Evolutionary conservation across 2,888 invertebrate genomes (phyloP), one percentile per base, ranked within the genome.

Genomic region (Heliconius aoede): DNA sequence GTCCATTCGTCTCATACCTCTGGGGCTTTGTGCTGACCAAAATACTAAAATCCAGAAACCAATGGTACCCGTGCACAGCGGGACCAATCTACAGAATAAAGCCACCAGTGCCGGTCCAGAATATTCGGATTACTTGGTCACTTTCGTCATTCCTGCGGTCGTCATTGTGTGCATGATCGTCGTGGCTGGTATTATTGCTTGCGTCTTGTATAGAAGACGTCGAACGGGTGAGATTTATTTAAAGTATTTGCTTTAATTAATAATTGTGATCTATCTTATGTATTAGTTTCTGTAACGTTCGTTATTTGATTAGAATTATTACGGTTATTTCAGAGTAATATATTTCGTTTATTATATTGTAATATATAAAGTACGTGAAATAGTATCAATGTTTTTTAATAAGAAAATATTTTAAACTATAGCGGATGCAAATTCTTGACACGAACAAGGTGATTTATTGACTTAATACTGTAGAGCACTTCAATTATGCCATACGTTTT

Each of bases 81-180:
- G 88, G 0, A 81, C 88, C 0, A 91, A 89, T 74, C 79, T 85
- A 7, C 89, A 89, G 62, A 90, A 90, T 58, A 91, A 90, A 76
- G 86, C 91, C 0, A 88, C 88, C 18, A 87, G 85, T 28, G 81
- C 84, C 3, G 83, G 83, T 13, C 76, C 82, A 0, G 86, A 86
- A 28, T 86, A 87, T 60, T 85, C 88, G 32, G 96, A 96, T 82
- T 97, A 97, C 83, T 88, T 97, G 82, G 95, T 97, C 72, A 98
- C 98, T 15, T 98, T 98, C 81, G 96, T 99, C 61, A 95, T 99
- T 77, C 99, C 99, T 0, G 97, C 98, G 1, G 95, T 98, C 21
- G 97, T 99, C 46, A 97, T 99, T 78, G 96, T 97, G 0, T 96
- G 97, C 28, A 98, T 99, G 97, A 95, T 99, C 60, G 90, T 98